A percentile compares a stretch with the other conserved stretches of the same genome.
These are phyloP conservation scores for Smittia sp. DNA, from an alignment of 2,888 invertebrate species.

Conservation along the genomic window DNA sequence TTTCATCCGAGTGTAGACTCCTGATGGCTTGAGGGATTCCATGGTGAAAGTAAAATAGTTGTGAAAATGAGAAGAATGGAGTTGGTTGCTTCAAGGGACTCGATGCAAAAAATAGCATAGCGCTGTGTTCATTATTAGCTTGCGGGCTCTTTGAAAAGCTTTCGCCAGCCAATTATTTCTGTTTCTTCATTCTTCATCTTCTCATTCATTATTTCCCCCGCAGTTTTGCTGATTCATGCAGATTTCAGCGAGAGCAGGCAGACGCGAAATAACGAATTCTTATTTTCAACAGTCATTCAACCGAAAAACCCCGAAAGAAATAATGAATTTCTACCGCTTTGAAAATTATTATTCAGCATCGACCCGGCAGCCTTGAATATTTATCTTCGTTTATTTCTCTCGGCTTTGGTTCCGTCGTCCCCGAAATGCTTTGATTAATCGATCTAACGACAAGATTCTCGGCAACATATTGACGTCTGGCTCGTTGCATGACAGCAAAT, in stretches of 20 bases:
- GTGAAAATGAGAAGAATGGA: no score
- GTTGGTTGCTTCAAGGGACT: no score
- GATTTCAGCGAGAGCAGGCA: background rate
- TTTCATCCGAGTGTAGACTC: no score
- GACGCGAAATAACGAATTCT: background rate
- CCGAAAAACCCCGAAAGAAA: background rate
- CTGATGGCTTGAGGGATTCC: no score
- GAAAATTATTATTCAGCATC: background rate
- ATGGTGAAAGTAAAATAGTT: no score
- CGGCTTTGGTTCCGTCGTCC: background rate
- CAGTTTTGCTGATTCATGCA: constrained; percentile 9
- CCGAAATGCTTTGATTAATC: background rate
- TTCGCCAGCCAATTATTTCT: background rate
- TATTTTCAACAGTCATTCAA: constrained; percentile 5
- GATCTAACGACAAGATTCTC: background rate
- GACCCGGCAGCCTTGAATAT: background rate
- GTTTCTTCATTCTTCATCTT: background rate
- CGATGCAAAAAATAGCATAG: no score
- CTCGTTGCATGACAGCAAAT: no score
- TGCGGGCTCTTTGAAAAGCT: background rate
- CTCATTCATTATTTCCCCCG: background rate
- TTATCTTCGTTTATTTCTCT: constrained; percentile 1
- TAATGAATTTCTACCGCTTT: background rate
- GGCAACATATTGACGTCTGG: background rate
- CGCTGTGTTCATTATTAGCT: no score